Conservation (phyloP, 2,113 vertebrate genomes). For the Saccopteryx bilineata region DNA sequence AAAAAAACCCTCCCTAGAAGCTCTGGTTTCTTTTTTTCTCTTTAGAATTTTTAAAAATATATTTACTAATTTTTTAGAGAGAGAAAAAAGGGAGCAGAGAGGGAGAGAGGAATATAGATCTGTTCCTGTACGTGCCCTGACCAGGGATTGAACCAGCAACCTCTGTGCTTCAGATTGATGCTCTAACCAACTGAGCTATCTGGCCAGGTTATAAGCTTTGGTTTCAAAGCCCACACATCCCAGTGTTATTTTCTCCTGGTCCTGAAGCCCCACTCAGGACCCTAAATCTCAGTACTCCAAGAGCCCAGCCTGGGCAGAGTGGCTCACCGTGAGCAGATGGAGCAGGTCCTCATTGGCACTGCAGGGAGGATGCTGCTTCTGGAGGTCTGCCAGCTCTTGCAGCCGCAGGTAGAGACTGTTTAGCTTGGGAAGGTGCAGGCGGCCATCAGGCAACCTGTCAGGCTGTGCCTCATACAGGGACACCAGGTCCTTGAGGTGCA, state of each 20-base stretch:
- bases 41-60: too few species aligned
- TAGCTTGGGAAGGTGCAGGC: constrained; percentile 94
- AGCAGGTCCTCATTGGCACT: constrained; percentile 94
- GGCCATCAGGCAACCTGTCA: constrained; percentile 91
- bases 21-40: not conserved
- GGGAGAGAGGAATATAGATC: too few species aligned
- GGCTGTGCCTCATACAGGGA: constrained; percentile 94
- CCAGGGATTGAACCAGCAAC: too few species aligned
- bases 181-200: too few species aligned
- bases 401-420: constrained; percentile 94
- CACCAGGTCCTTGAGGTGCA: constrained; percentile 96
- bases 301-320: not conserved
- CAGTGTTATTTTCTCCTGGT: not conserved
- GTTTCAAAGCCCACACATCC: not conserved
- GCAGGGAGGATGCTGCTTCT: constrained; percentile 89
- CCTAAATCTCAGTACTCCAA: not conserved
- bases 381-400: constrained; percentile 91
- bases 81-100: too few species aligned
- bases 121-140: too few species aligned
- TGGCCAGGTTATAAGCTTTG: not conserved
- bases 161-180: too few species aligned
- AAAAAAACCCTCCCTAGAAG: not conserved
- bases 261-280: not conserved
- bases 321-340: constrained; percentile 93
- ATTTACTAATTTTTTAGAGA: too few species aligned